A percentile compares a stretch with the other conserved stretches of the same genome.
These are phyloP conservation scores for Caenorhabditis afra DNA, from an alignment of 2,888 invertebrate genomes.

Conservation along the genomic window DNA sequence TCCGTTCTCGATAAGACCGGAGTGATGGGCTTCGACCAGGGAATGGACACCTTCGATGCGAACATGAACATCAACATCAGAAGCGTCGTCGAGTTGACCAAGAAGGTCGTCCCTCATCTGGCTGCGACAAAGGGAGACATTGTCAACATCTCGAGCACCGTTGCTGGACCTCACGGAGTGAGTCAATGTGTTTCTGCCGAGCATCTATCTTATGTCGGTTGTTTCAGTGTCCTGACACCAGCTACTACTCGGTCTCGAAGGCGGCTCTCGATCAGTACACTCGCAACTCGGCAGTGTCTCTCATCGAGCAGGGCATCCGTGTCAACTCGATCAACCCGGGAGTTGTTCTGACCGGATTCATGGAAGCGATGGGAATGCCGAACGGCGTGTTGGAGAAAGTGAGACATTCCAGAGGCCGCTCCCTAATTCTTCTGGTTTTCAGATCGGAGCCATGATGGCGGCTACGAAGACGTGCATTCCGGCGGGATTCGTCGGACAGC, in stretches of 20 bases:
- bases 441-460: too few species aligned
- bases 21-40: too few species aligned
- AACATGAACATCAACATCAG: conserved; percentile 12
- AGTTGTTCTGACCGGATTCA: not conserved
- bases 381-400: not conserved
- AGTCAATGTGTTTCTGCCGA: too few species aligned
- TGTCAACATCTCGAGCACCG: conserved; percentile 49
- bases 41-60: not conserved
- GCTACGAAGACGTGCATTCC: conserved; percentile 53
- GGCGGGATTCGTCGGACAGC: conserved; percentile 38
- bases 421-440: too few species aligned
- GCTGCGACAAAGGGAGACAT: conserved; percentile 51
- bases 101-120: conserved; percentile 53
- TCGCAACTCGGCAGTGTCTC: not conserved
- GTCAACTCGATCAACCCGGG: conserved; percentile 9
- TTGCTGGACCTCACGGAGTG: conserved; percentile 21
- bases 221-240: not conserved
- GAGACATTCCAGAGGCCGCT: too few species aligned
- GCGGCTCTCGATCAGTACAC: conserved; percentile 7
- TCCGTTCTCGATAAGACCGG: conserved; percentile 15
- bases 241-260: conserved; percentile 1
- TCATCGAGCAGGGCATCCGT: conserved; percentile 9
- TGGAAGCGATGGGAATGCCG: not conserved
- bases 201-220: too few species aligned
- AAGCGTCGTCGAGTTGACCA: conserved; percentile 42